phyloP scores from a whole-genome alignment of 2,888 invertebrate genomes.

The Creontiades dilutus region DNA sequence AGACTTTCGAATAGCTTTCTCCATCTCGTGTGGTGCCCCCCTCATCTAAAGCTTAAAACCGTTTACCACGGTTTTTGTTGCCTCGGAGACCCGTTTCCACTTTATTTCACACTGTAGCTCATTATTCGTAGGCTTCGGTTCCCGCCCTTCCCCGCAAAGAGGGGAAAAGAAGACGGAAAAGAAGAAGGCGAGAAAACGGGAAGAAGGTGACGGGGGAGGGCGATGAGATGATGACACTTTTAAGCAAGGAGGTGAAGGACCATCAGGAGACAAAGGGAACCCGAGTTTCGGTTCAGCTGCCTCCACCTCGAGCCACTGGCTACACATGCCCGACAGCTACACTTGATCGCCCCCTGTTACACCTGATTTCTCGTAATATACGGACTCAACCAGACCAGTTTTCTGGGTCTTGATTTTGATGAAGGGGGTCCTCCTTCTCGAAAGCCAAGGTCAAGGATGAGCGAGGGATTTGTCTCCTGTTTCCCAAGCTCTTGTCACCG shows the following conservation, averaged over 20 bases:
- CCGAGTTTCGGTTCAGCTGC: slow-evolving; percentile 60
- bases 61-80: slow-evolving; percentile 42
- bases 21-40: slow-evolving; percentile 29
- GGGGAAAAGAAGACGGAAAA: slow-evolving; percentile 8
- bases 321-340: slow-evolving; percentile 63
- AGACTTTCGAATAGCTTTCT: slow-evolving; percentile 41
- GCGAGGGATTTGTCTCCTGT: slow-evolving; percentile 30
- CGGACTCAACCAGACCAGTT: slow-evolving; percentile 43
- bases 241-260: slow-evolving; percentile 68
- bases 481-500: slow-evolving; percentile 29
- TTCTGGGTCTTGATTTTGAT: slow-evolving; percentile 52
- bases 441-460: slow-evolving; percentile 28
- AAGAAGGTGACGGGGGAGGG: not conserved
- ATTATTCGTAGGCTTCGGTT: slow-evolving; percentile 52
- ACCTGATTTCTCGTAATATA: slow-evolving; percentile 62
- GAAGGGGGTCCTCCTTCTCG: slow-evolving; percentile 13
- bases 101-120: slow-evolving; percentile 59
- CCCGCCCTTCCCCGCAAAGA: slow-evolving; percentile 22
- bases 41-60: slow-evolving; percentile 10
- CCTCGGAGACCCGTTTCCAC: slow-evolving; percentile 38
- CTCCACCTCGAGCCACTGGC: slow-evolving; percentile 51
- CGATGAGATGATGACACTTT: slow-evolving; percentile 63
- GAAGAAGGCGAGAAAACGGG: not conserved
- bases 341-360: slow-evolving; percentile 64
- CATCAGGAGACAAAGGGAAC: slow-evolving; percentile 62